Percentiles rank a stretch among this genome's conserved stretches.
Conservation (phyloP, 2,888 invertebrate species). For the Spodoptera littoralis region DNA sequence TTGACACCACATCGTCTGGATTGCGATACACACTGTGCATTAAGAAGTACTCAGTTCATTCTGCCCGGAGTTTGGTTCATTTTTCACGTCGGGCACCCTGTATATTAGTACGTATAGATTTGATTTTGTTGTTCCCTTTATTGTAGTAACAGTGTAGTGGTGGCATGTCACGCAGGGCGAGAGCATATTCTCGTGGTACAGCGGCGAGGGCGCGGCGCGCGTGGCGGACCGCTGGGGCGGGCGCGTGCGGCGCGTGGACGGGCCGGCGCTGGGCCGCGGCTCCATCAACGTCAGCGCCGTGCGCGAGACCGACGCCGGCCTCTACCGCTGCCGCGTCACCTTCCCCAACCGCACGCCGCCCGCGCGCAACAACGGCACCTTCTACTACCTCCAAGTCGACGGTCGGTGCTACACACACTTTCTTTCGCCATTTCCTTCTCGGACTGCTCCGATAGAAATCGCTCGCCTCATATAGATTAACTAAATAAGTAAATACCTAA, state of each 20-base stretch:
- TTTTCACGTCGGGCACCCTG: no score
- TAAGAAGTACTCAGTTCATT: no score
- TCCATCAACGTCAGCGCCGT: conserved; percentile 96
- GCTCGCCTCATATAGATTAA: no score
- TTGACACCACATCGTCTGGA: no score
- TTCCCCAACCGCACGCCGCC: conserved; percentile 96
- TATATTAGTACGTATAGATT: no score
- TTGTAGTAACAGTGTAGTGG: not conserved
- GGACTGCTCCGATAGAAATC: no score
- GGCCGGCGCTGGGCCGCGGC: conserved; percentile 88
- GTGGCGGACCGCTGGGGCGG: conserved; percentile 94
- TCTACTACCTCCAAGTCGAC: conserved; percentile 96
- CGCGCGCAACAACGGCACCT: conserved; percentile 95
- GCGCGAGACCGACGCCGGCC: conserved; percentile 96
- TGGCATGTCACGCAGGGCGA: conserved; percentile 89
- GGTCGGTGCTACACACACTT: conserved; percentile 81
- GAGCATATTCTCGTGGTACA: conserved; percentile 94
- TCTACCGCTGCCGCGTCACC: conserved; percentile 96
- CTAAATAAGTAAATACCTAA: no score
- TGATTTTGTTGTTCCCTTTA: no score
- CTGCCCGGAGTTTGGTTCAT: no score
- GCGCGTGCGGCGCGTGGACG: conserved; percentile 90
- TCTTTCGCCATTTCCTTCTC: no score
- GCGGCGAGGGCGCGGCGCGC: conserved; percentile 90
- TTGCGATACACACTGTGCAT: no score